phyloP scores from a whole-genome alignment of 1,140 invertebrate genomes.

The Triops longicaudatus region DNA sequence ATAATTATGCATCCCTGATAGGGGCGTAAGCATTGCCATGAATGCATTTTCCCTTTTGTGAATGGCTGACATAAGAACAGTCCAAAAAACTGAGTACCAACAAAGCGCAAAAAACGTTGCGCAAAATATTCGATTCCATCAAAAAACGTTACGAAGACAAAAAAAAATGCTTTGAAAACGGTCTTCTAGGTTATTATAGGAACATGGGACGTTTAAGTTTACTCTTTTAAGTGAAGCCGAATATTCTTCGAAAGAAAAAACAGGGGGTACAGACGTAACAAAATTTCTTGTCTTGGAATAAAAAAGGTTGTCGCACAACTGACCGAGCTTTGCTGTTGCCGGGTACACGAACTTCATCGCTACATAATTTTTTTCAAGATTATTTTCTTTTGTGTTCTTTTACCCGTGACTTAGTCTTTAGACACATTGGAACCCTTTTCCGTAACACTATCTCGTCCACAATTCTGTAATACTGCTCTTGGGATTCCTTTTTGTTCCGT shows the following conservation, averaged over 20 bases:
- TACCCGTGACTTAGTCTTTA: constrained; percentile 1
- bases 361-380: neutral
- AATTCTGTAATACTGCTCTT: constrained; percentile 4
- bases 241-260: neutral
- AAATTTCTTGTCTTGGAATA: neutral
- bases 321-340: neutral
- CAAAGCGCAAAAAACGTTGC: neutral
- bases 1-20: constrained; percentile 4
- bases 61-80: neutral
- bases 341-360: neutral
- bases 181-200: neutral
- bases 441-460: neutral
- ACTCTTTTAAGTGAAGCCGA: neutral
- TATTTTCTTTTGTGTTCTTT: neutral
- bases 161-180: neutral
- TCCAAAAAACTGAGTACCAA: neutral
- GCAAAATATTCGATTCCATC: neutral
- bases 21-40: neutral
- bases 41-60: neutral
- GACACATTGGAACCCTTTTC: neutral
- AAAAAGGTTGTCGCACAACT: neutral
- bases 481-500: neutral
- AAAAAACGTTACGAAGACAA: neutral
- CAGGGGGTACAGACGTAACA: neutral
- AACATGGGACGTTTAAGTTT: constrained; percentile 5